phyloP scores from a whole-genome alignment of 2,888 invertebrate genomes.

The Drymonia ruficornis region DNA sequence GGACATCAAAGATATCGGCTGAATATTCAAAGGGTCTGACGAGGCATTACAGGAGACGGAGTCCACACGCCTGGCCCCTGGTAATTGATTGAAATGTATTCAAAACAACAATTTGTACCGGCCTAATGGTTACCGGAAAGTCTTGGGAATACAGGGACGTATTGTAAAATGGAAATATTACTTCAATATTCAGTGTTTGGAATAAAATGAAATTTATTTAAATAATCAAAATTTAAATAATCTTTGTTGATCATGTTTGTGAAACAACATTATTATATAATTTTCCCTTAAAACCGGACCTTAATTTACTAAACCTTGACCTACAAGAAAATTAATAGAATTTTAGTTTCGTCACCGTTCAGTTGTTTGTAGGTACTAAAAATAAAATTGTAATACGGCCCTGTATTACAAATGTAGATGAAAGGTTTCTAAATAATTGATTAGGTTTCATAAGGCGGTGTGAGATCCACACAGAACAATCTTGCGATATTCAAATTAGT shows the following conservation, averaged over 20 bases:
- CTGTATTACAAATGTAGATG: slow-evolving; percentile 42
- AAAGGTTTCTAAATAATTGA: slow-evolving; percentile 62
- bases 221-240: too few relatives aligned
- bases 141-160: slow-evolving; percentile 45
- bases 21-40: slow-evolving; percentile 74
- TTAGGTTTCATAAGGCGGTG: slow-evolving; percentile 58
- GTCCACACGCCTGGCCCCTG: slow-evolving; percentile 55
- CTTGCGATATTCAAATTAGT: slow-evolving; percentile 66
- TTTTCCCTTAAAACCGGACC: too few relatives aligned
- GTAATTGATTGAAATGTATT: slow-evolving; percentile 80
- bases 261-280: too few relatives aligned
- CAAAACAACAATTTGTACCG: slow-evolving; percentile 62
- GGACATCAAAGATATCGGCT: slow-evolving; percentile 71
- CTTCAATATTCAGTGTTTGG: slow-evolving; percentile 12
- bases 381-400: slow-evolving; percentile 36
- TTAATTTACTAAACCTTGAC: too few relatives aligned
- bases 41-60: slow-evolving; percentile 62
- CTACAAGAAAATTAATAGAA: too few relatives aligned
- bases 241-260: too few relatives aligned
- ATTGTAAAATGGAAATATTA: slow-evolving; percentile 9
- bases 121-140: slow-evolving; percentile 44
- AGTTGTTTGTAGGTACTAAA: background rate
- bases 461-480: slow-evolving; percentile 50
- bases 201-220: too few relatives aligned
- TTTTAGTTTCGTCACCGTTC: too few relatives aligned